Conservation (phyloP, 2,797 vertebrate species). For the Microctenopoma stevenorrisi region DNA sequence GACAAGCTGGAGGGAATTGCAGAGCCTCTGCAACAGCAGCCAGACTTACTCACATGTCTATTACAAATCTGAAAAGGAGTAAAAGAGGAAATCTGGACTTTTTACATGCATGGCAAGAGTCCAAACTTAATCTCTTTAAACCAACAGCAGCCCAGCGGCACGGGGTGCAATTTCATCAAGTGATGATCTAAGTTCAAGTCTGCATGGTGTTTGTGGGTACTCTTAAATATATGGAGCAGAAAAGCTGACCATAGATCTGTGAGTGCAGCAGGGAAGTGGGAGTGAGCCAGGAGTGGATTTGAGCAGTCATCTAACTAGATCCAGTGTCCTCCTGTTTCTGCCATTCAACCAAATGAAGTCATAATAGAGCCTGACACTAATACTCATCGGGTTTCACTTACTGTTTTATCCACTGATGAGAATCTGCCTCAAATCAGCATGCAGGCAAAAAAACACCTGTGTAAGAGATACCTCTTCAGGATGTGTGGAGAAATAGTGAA, state of each 20-base stretch:
- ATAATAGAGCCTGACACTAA: slow-evolving; percentile 75
- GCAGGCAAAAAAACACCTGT: slow-evolving; percentile 53
- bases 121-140: slow-evolving; percentile 81
- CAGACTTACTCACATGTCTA: slow-evolving; percentile 67
- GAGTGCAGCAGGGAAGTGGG: slow-evolving; percentile 38
- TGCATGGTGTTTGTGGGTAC: slow-evolving; percentile 69
- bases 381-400: slow-evolving; percentile 74
- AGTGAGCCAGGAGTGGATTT: slow-evolving; percentile 68
- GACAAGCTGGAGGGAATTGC: slow-evolving; percentile 46
- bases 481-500: slow-evolving; percentile 60
- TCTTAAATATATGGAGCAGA: slow-evolving; percentile 66
- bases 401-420: slow-evolving; percentile 57
- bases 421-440: slow-evolving; percentile 61
- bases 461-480: slow-evolving; percentile 59
- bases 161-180: slow-evolving; percentile 70
- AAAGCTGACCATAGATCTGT: slow-evolving; percentile 66
- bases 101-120: slow-evolving; percentile 76
- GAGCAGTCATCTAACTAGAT: slow-evolving; percentile 64
- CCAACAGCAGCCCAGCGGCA: slow-evolving; percentile 73
- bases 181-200: slow-evolving; percentile 72
- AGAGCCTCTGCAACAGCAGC: slow-evolving; percentile 53
- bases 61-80: slow-evolving; percentile 74
- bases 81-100: slow-evolving; percentile 78
- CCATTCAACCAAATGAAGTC: slow-evolving; percentile 79
- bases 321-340: slow-evolving; percentile 78